These are phyloP conservation scores for Dryadula phaetusa DNA, from an alignment of 2,888 invertebrate genomes.

Conservation along the genomic window DNA sequence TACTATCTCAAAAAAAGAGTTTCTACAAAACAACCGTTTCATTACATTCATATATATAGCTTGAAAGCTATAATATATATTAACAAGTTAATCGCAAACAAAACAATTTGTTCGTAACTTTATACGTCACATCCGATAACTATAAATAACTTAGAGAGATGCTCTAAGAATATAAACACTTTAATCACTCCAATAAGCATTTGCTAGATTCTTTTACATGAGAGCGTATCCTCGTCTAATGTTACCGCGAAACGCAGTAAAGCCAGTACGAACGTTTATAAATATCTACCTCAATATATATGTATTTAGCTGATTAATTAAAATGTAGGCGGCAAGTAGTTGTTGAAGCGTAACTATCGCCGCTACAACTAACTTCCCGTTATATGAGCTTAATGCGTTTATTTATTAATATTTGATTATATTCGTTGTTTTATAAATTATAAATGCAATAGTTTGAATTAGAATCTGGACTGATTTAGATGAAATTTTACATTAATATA, in stretches of 20 bases:
- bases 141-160: constrained; percentile 11
- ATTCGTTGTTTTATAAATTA: too few relatives aligned
- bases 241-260: constrained; percentile 23
- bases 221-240: constrained; percentile 4
- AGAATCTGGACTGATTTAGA: too few relatives aligned
- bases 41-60: background rate
- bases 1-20: too few relatives aligned
- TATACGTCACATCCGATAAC: background rate
- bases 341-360: constrained; percentile 61
- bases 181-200: background rate
- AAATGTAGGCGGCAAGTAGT: constrained; percentile 56
- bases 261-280: background rate
- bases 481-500: too few relatives aligned
- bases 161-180: constrained; percentile 9
- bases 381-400: constrained; percentile 17
- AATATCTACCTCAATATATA: background rate
- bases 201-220: background rate
- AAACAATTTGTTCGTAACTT: constrained; percentile 5
- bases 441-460: too few relatives aligned
- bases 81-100: background rate
- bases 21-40: too few relatives aligned
- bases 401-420: constrained; percentile 6
- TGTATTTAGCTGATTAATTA: constrained; percentile 53
- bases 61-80: background rate
- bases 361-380: constrained; percentile 40